These are phyloP conservation scores for Chloroclysta siterata DNA, from an alignment of 2,888 invertebrate species.

Conservation along the genomic window DNA sequence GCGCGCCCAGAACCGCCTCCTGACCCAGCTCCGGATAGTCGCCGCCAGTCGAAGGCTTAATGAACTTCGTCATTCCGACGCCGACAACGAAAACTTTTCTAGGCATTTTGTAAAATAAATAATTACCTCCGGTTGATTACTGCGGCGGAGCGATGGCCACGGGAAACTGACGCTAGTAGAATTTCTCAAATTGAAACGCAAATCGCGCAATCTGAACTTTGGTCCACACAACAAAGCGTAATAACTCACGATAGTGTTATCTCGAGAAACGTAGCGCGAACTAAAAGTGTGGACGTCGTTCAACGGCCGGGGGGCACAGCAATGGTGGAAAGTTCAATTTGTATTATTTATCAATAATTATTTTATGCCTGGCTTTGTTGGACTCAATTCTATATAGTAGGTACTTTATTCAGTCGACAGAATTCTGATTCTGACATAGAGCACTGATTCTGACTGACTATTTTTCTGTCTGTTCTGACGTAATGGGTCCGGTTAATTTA, in stretches of 20 bases:
- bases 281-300: background rate
- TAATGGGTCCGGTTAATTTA: too few species aligned
- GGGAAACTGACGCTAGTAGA: constrained; percentile 47
- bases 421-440: too few species aligned
- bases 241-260: constrained; percentile 31
- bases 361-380: too few species aligned
- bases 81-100: constrained; percentile 94
- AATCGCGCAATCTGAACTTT: constrained; percentile 44
- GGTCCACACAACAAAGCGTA: constrained; percentile 35
- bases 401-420: too few species aligned
- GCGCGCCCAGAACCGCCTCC: constrained; percentile 95
- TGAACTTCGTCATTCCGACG: constrained; percentile 99
- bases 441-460: too few species aligned
- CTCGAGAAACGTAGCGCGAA: constrained; percentile 9
- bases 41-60: constrained; percentile 94
- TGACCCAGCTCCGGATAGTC: constrained; percentile 98
- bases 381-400: too few species aligned
- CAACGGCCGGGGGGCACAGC: background rate
- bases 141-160: constrained; percentile 57
- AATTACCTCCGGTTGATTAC: constrained; percentile 66
- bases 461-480: too few species aligned
- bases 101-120: constrained; percentile 67
- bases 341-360: too few species aligned
- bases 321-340: background rate
- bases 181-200: constrained; percentile 30